Evolutionary conservation across 2,888 invertebrate genomes (phyloP).

Genomic region (Pteria penguin): DNA sequence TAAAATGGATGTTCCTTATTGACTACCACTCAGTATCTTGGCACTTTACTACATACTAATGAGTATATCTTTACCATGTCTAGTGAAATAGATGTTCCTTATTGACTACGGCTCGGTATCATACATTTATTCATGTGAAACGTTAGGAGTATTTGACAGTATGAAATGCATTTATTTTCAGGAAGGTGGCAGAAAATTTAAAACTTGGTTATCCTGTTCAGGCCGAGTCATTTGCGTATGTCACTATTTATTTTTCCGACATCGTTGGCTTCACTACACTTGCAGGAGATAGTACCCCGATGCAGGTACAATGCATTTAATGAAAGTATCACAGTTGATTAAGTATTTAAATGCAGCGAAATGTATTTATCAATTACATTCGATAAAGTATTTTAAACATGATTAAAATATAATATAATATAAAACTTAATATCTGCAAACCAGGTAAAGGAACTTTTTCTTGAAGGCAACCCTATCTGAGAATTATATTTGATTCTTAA

Average conservation of each 20-base stretch:
- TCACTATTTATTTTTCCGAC: slow-evolving; percentile 78
- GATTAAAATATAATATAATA: not conserved
- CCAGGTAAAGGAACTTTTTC: not conserved
- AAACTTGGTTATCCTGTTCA: slow-evolving; percentile 72
- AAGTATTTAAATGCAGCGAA: not conserved
- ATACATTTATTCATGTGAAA: no score
- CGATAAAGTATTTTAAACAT: no score
- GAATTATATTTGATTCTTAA: no score
- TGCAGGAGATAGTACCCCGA: slow-evolving; percentile 74
- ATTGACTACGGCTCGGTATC: no score
- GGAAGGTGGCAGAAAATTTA: slow-evolving; percentile 77
- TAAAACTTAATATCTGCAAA: not conserved
- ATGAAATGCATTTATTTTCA: no score
- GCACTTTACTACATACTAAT: no score
- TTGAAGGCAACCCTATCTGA: no score
- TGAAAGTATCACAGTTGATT: not conserved
- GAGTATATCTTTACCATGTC: no score
- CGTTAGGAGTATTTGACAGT: no score
- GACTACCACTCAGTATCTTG: no score
- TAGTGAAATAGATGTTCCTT: no score
- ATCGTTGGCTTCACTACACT: slow-evolving; percentile 76
- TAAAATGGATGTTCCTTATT: no score
- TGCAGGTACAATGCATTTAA: slow-evolving; percentile 63
- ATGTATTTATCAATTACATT: not conserved
- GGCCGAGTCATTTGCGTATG: slow-evolving; percentile 74